phyloP scores from a whole-genome alignment of 2,113 vertebrate species.

The Cichladusa arquata region DNA sequence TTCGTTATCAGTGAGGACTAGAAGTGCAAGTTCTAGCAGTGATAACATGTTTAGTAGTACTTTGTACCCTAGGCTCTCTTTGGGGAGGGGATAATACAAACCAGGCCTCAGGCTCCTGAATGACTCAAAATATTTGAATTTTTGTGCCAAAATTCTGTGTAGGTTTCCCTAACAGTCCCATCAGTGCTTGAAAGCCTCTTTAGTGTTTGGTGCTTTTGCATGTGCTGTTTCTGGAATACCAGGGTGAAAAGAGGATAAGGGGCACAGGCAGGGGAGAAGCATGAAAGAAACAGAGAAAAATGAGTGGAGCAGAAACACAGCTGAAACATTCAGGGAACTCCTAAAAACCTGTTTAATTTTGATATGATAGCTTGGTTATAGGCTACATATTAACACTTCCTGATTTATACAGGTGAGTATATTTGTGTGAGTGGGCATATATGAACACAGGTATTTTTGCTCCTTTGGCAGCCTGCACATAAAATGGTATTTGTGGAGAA shows the following conservation, averaged over 20 bases:
- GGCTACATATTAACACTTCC: not conserved
- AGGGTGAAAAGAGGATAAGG: not conserved
- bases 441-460: not conserved
- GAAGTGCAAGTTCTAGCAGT: not conserved
- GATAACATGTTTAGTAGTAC: not conserved
- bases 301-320: not conserved
- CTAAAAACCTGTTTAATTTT: not conserved
- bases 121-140: not conserved
- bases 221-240: not conserved
- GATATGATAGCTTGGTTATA: not conserved
- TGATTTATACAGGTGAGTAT: not conserved
- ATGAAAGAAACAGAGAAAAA: not conserved
- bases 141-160: not conserved
- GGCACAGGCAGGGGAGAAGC: not conserved
- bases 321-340: not conserved
- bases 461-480: not conserved
- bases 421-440: not conserved
- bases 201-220: not conserved
- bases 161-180: not conserved
- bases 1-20: not conserved
- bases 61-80: not conserved
- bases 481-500: not conserved
- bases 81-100: not conserved
- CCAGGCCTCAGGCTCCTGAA: not conserved
- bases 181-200: not conserved